Conservation (phyloP, 2,888 invertebrate genomes). For the Choreutis nemorana region DNA sequence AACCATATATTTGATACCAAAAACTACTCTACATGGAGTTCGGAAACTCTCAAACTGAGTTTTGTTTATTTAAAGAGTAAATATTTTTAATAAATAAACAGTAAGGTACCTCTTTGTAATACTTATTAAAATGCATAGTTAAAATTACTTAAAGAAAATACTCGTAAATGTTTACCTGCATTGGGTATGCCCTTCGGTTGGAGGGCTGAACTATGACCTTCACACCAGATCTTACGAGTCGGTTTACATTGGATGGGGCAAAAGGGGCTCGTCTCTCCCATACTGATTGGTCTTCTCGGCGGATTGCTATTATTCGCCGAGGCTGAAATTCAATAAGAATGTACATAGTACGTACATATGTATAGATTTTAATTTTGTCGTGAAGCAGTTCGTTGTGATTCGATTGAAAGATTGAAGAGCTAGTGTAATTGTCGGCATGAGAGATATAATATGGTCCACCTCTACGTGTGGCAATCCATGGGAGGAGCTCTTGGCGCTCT, state of each 20-base stretch:
- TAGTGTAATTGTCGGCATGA: too few relatives aligned
- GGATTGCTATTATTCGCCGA: slow-evolving; percentile 82
- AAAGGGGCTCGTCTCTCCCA: slow-evolving; percentile 97
- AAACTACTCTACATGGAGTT: too few relatives aligned
- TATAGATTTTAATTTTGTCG: too few relatives aligned
- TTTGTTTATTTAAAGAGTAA: not conserved
- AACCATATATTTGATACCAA: slow-evolving; percentile 4
- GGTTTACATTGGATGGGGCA: slow-evolving; percentile 89
- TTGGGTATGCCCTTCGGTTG: slow-evolving; percentile 96
- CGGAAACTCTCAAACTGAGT: not conserved
- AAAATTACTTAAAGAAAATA: not conserved
- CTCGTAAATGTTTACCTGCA: slow-evolving; percentile 71
- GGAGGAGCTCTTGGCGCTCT: too few relatives aligned
- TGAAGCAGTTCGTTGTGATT: too few relatives aligned
- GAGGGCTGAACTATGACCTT: slow-evolving; percentile 98
- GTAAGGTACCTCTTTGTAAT: not conserved
- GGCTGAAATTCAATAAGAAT: slow-evolving; percentile 29
- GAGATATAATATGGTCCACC: too few relatives aligned
- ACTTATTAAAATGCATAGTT: not conserved
- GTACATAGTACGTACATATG: not conserved
- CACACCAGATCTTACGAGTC: slow-evolving; percentile 85
- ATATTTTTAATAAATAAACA: not conserved
- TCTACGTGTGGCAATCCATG: too few relatives aligned
- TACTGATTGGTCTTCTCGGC: slow-evolving; percentile 92
- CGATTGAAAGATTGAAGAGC: too few relatives aligned